A percentile compares a stretch with the other conserved stretches of the same genome.
phyloP scores from a whole-genome alignment of 2,888 invertebrate species.

The Coelinius sp. region DNA sequence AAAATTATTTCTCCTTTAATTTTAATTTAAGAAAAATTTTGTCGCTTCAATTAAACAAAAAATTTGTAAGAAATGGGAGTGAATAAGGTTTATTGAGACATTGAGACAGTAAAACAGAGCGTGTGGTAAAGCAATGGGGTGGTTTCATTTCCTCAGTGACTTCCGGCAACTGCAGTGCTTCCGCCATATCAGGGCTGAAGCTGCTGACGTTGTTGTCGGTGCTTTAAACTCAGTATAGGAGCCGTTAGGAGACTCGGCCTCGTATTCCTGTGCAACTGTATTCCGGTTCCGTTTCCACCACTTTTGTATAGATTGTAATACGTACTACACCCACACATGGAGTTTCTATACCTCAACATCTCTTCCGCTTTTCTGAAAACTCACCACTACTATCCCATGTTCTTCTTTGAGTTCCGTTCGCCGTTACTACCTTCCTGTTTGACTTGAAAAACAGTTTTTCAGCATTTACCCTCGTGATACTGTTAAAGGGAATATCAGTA shows the following conservation, averaged over 20 bases:
- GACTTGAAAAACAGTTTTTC: conserved; percentile 4
- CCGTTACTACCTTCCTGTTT: conserved; percentile 45
- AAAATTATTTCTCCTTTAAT: no score
- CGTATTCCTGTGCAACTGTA: conserved; percentile 60
- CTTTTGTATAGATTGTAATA: conserved; percentile 26
- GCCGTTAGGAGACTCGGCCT: conserved; percentile 37
- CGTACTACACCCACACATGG: conserved; percentile 39
- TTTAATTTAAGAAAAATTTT: no score
- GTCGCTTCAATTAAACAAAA: neutral
- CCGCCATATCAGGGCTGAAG: conserved; percentile 62
- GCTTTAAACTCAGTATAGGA: neutral
- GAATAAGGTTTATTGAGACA: conserved; percentile 1
- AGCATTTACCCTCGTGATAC: neutral
- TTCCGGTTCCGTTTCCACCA: conserved; percentile 64
- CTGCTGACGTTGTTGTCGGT: conserved; percentile 14
- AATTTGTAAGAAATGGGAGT: neutral
- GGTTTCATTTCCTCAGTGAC: conserved; percentile 70
- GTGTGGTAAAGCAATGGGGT: conserved; percentile 46
- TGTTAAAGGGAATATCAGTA: neutral
- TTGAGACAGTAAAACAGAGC: neutral
- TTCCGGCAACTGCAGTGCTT: conserved; percentile 70
- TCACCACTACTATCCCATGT: conserved; percentile 44
- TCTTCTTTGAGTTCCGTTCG: conserved; percentile 55
- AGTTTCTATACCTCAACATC: conserved; percentile 41
- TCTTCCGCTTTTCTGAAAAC: conserved; percentile 47